Percentiles rank a stretch among this genome's conserved stretches.
Conservation (phyloP, 2,797 vertebrate species). For the Pseudopleuronectes americanus region DNA sequence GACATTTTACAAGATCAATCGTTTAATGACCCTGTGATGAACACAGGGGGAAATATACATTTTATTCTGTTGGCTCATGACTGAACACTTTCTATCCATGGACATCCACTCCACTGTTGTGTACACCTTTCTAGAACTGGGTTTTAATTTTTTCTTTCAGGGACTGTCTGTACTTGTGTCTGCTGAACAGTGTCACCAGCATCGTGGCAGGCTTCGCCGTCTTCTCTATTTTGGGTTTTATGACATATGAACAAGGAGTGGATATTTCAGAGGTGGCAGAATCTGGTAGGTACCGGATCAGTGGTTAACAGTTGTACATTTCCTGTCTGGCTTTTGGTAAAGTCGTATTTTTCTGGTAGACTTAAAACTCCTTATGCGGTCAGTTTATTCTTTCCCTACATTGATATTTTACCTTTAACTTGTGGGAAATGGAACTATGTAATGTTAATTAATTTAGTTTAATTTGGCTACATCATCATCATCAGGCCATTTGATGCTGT, state of each 20-base stretch:
- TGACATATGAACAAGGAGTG: slow-evolving; percentile 91
- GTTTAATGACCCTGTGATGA: not conserved
- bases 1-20: not conserved
- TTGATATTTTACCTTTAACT: too few species aligned
- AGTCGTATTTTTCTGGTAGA: too few species aligned
- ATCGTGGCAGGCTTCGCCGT: slow-evolving; percentile 92
- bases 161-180: slow-evolving; percentile 91
- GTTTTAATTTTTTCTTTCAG: slow-evolving; percentile 70
- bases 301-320: too few species aligned
- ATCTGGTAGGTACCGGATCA: slow-evolving; percentile 81
- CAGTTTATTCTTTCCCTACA: too few species aligned
- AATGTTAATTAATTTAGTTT: too few species aligned
- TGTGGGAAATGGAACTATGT: too few species aligned
- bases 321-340: too few species aligned
- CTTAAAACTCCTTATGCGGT: too few species aligned
- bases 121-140: not conserved
- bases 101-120: not conserved
- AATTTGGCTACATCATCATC: too few species aligned
- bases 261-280: slow-evolving; percentile 92
- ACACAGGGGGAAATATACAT: not conserved
- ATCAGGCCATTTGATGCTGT: too few species aligned
- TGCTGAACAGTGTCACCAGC: slow-evolving; percentile 93
- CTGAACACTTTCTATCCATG: not conserved
- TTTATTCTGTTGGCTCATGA: not conserved
- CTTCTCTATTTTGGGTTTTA: slow-evolving; percentile 93